Base-by-base conservation (phyloP, 2,113 vertebrate species). In the Ageneiosus marmoratus region DNA sequence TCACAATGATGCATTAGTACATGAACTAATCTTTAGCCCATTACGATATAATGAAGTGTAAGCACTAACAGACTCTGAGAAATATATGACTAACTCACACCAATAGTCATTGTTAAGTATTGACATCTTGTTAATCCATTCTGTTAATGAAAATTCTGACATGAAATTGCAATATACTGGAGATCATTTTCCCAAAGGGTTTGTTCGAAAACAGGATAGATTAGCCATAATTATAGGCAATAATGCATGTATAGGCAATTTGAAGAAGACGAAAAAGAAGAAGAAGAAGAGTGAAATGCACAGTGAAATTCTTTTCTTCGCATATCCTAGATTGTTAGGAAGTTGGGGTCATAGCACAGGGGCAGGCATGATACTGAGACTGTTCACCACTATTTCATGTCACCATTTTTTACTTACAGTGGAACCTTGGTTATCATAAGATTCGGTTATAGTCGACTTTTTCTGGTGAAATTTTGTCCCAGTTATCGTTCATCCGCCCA, bases 21-120 rank as follows among this genome's bases (percentile, higher is more conserved):
- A 72, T 72, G n/a, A n/a, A 51, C 12, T 72, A 48, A 72, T 46
- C 11, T 18, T 34, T 18, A 51, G n/a, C 15, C 8, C n/a, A 51
- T 50, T 74, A 50, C 13, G 70, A 29, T 74, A 20, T 74, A 74
- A 74, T 74, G n/a, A 74, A 74, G 27, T 50, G n/a, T 74, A 11
- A 18, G 46, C 69, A 27, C 48, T 72, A n/a, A 18, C 46, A 32
- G n/a, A 51, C 70, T 29, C 44, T 29, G 24, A 46, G 20, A 72
- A 18, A 37, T 69, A 69, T 41, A 22, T 41, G 65, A 41, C 3
- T n/a, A 46, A 22, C 37, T 22, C n/a, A 22, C 46, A 72, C n/a
- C 46, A 24, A 72, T 24, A 4, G 41, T 69, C 24, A 44, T 41
- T 1, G 9, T 11, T 44, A 37, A 24, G 9, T n/a, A n/a, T 1